Percentiles rank a stretch among this genome's conserved stretches.
Evolutionary conservation across 2,113 vertebrate species (phyloP).

Genomic region (Scopus umbretta): DNA sequence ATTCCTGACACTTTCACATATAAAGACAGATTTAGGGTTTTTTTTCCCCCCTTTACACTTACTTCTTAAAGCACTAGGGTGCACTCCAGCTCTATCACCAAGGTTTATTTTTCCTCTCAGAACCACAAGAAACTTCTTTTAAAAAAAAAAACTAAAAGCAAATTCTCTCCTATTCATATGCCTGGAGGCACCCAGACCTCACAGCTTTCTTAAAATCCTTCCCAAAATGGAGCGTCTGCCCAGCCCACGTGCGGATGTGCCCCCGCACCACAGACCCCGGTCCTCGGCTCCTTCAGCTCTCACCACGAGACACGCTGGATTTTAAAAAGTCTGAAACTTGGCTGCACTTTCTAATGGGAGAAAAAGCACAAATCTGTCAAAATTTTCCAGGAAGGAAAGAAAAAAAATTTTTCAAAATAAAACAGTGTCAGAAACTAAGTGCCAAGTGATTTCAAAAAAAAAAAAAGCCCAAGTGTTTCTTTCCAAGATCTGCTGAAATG

Average conservation of each 20-base stretch:
- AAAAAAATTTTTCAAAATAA: slow-evolving; percentile 9
- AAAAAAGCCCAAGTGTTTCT: not conserved
- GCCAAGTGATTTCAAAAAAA: not conserved
- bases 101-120: not conserved
- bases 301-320: not conserved
- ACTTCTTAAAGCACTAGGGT: not conserved
- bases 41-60: not conserved
- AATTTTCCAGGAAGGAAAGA: not conserved
- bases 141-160: not conserved
- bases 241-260: not conserved
- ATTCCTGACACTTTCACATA: not conserved
- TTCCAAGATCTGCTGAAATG: not conserved
- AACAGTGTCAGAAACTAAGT: not conserved
- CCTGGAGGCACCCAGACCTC: not conserved
- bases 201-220: slow-evolving; percentile 1
- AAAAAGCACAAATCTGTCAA: slow-evolving; percentile 3
- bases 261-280: not conserved
- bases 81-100: not conserved
- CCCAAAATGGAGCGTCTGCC: not conserved
- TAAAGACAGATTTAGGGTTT: not conserved
- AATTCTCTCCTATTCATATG: not conserved
- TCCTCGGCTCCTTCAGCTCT: not conserved
- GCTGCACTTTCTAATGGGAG: not conserved
- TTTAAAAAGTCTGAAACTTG: not conserved
- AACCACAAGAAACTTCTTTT: not conserved